These are phyloP conservation scores for Serinus canaria DNA, from an alignment of 2,113 vertebrate genomes.

Conservation along the genomic window DNA sequence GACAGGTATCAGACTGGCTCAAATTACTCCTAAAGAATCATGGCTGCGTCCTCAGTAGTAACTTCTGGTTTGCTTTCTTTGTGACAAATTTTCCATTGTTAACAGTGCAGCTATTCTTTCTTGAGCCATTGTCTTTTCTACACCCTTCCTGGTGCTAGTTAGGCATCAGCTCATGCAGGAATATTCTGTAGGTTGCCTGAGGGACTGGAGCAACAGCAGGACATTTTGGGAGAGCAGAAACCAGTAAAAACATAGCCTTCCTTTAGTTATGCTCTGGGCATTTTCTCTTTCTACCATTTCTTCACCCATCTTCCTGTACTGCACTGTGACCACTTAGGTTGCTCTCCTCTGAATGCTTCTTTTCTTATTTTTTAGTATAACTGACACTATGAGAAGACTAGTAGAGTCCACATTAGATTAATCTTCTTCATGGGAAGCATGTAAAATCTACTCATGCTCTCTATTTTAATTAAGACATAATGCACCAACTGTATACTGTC, in stretches of 20 bases:
- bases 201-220: not conserved
- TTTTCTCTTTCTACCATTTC: constrained; percentile 7
- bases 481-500: not conserved
- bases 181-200: not conserved
- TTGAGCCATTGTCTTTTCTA: not conserved
- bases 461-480: not conserved
- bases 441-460: not conserved
- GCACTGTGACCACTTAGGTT: not conserved
- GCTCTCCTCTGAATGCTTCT: not conserved
- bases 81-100: not conserved
- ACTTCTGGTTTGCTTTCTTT: not conserved
- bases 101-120: not conserved
- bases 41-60: not conserved
- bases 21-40: not conserved
- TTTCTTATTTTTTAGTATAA: not conserved
- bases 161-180: not conserved
- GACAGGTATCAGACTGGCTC: not conserved
- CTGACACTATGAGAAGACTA: not conserved
- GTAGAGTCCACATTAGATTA: not conserved
- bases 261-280: not conserved
- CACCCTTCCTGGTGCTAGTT: not conserved
- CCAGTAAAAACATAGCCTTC: not conserved
- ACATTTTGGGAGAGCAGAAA: not conserved
- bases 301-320: not conserved
- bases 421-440: not conserved